A percentile compares a stretch with the other conserved stretches of the same genome.
phyloP scores from a whole-genome alignment of 2,888 invertebrate genomes.

The Spatulosminthurus flaviceps region DNA sequence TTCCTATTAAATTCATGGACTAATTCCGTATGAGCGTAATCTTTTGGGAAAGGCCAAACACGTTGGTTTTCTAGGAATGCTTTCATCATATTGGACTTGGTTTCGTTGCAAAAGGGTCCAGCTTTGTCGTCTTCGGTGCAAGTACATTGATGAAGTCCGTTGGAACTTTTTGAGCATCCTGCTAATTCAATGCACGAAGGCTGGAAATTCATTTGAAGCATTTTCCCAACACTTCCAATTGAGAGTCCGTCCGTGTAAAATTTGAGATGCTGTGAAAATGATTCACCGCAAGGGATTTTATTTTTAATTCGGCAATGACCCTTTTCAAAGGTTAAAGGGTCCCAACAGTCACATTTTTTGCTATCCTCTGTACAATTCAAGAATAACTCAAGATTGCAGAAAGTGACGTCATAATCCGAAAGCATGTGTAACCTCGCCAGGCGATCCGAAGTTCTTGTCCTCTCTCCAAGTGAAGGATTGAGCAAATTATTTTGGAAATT shows the following conservation, averaged over 20 bases:
- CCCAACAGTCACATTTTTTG: slow-evolving; percentile 32
- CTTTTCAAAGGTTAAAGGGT: slow-evolving; percentile 24
- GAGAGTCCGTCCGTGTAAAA: slow-evolving; percentile 23
- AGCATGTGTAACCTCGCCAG: slow-evolving; percentile 1
- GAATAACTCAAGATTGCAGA: slow-evolving; percentile 15
- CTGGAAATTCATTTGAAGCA: slow-evolving; percentile 20
- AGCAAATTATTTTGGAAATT: slow-evolving; percentile 26
- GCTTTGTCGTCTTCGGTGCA: neutral
- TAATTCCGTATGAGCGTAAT: neutral
- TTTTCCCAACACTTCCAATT: neutral
- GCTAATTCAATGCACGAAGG: slow-evolving; percentile 18
- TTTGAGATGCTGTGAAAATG: neutral
- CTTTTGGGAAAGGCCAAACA: slow-evolving; percentile 25
- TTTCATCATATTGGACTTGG: neutral
- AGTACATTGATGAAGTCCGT: neutral
- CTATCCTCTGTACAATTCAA: slow-evolving; percentile 23
- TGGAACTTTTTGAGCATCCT: neutral
- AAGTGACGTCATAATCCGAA: slow-evolving; percentile 27
- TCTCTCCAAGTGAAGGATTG: neutral
- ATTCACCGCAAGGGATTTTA: slow-evolving; percentile 1
- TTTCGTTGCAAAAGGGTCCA: slow-evolving; percentile 31
- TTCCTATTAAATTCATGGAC: slow-evolving; percentile 23
- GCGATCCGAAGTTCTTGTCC: neutral
- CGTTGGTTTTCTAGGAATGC: neutral
- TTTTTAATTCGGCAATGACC: slow-evolving; percentile 35